Conservation (phyloP, 2,113 vertebrate species). For the Microtus ochrogaster region DNA sequence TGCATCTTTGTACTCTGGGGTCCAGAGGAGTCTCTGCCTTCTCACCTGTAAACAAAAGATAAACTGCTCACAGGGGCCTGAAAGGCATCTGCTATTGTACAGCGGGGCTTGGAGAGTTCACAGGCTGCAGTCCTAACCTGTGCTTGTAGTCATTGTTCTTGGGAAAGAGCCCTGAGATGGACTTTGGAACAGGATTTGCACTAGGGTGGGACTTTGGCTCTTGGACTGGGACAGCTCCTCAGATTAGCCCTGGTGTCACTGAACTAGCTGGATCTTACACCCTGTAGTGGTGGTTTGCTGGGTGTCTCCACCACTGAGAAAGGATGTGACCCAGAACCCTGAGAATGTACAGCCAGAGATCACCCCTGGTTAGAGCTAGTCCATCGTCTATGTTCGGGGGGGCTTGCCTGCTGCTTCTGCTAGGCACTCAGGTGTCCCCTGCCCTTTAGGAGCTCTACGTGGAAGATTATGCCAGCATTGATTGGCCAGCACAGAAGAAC, state of each 20-base stretch:
- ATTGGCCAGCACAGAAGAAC: conserved; percentile 95
- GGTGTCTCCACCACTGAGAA: too few species aligned
- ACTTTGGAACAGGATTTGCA: not conserved
- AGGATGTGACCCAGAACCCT: not conserved
- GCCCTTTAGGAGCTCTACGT: conserved; percentile 93
- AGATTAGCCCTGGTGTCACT: not conserved
- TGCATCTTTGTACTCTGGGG: not conserved
- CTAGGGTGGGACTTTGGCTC: not conserved
- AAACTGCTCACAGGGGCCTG: not conserved
- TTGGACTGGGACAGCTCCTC: not conserved
- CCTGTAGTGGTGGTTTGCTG: not conserved
- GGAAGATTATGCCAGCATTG: conserved; percentile 92
- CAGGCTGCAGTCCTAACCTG: not conserved
- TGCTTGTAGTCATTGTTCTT: not conserved
- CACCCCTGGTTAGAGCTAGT: not conserved
- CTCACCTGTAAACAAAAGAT: not conserved
- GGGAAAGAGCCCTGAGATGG: not conserved
- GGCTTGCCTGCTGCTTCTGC: not conserved
- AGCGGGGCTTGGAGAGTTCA: not conserved
- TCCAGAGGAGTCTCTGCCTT: not conserved
- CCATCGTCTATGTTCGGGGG: not conserved
- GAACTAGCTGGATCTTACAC: too few species aligned
- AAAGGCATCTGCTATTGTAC: too few species aligned
- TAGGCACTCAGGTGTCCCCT: not conserved
- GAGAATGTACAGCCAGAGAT: not conserved